Evolutionary conservation across 2,113 vertebrate genomes (phyloP), one percentile per base, ranked within the genome.

Genomic region (Xiphophorus maculatus): DNA sequence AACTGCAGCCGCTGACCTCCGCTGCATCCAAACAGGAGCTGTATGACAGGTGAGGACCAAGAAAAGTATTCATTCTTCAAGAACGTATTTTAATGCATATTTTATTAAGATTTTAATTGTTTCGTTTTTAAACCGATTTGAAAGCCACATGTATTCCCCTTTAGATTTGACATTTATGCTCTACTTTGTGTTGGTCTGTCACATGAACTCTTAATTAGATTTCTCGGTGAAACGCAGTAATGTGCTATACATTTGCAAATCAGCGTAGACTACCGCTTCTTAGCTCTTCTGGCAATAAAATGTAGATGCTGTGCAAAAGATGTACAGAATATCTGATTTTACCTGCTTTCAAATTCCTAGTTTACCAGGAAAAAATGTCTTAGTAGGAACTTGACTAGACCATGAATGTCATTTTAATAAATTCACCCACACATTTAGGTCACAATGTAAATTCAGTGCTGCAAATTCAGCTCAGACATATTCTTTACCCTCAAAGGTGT

Each of bases 11-110:
- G 0, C 60, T 44, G 30, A 70, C 73, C 11, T 33, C 82, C 0
- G 12, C 32, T 28, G 85, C 93, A 3, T 90, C 91, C 71, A 95
- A 94, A 76, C 94, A 95, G 88, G 93, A 95, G 74, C 93, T 95
- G 14, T 94, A 95, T 58, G 91, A 95, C 64, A 90, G 95, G 98
- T 98, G 87, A 91, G 81, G 8, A 63, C 8, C 10, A 27, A 40
- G 5, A 22, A n/a, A 58, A n/a, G 51, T 58, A 58, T n/a, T n/a
- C 22, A n/a, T 58, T 7, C 51, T 58, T 19, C 51, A 25, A 22
- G 22, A n/a, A 58, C 51, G 3, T 9, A 19, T 58, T 58, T 58
- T 10, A 1, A n/a, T 9, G 5, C 25, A 17, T 48, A 48, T 19
- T 19, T 48, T 19, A 48, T 2, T 44, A 44, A 5, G 4, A 44